Evolutionary conservation across 2,113 vertebrate species (phyloP).

Genomic region (Myotis lucifugus): DNA sequence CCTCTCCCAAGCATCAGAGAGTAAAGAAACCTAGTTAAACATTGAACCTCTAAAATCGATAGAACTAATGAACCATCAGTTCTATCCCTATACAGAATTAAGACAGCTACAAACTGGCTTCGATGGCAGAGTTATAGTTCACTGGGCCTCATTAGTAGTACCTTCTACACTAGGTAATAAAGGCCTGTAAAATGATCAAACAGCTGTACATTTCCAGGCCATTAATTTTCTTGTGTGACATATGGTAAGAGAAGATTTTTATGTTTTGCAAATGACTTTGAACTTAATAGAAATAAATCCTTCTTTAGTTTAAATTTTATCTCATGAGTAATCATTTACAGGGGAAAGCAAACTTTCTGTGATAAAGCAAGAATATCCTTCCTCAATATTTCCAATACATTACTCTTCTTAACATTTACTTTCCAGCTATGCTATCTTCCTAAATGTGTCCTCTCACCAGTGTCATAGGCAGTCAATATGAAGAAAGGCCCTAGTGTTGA

Average conservation of each 20-base stretch:
- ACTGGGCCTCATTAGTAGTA: not conserved
- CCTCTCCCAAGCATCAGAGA: not conserved
- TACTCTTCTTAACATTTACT: not conserved
- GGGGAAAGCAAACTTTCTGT: not conserved
- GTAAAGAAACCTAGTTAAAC: not conserved
- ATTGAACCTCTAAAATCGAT: not conserved
- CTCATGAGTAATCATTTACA: conserved; percentile 20
- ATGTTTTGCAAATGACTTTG: conserved; percentile 20
- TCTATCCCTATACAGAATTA: not conserved
- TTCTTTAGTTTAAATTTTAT: conserved; percentile 43
- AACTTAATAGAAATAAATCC: not conserved
- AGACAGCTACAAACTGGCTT: not conserved
- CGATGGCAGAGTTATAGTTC: not conserved
- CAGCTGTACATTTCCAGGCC: conserved; percentile 22
- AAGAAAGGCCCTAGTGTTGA: not conserved
- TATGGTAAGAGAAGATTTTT: not conserved
- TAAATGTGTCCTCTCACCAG: not conserved
- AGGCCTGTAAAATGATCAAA: not conserved
- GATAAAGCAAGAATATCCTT: not conserved
- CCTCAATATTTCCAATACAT: not conserved
- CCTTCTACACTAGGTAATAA: not conserved
- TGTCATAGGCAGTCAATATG: not conserved
- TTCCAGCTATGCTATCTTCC: not conserved
- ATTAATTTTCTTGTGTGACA: conserved; percentile 39
- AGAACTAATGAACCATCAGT: not conserved